Conservation (phyloP, 37 sponge, comb jelly and placozoan genomes). For the Chondrilla cf. caribensis region DNA sequence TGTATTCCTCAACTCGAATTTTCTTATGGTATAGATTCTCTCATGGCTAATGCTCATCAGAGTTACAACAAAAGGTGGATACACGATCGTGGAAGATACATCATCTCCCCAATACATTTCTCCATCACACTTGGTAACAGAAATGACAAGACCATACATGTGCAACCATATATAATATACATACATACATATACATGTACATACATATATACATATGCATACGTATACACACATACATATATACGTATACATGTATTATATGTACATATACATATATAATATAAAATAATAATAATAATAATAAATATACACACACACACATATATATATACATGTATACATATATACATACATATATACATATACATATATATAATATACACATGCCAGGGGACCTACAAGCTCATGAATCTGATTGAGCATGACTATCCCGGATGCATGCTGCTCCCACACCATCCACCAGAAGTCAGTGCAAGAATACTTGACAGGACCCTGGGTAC, state of each 20-base stretch:
- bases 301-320: no score
- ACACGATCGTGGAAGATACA: background rate
- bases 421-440: constrained; percentile 76
- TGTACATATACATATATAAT: background rate
- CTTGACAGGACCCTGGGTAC: constrained; percentile 78
- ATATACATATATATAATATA: background rate
- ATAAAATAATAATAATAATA: no score
- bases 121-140: background rate
- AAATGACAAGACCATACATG: background rate
- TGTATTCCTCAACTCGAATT: background rate
- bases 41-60: constrained; percentile 42
- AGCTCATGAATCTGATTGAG: constrained; percentile 81
- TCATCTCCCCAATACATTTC: constrained; percentile 4
- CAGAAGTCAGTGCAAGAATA: constrained; percentile 77
- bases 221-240: background rate
- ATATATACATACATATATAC: background rate
- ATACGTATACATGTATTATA: background rate
- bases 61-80: background rate
- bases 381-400: background rate
- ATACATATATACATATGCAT: background rate
- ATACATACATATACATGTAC: background rate
- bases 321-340: background rate
- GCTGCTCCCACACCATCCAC: constrained; percentile 96
- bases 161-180: constrained; percentile 2
- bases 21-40: background rate